A percentile compares a stretch with the other conserved stretches of the same genome.
Conservation (phyloP, 2,797 vertebrate genomes). For the Coregonus sp. region DNA sequence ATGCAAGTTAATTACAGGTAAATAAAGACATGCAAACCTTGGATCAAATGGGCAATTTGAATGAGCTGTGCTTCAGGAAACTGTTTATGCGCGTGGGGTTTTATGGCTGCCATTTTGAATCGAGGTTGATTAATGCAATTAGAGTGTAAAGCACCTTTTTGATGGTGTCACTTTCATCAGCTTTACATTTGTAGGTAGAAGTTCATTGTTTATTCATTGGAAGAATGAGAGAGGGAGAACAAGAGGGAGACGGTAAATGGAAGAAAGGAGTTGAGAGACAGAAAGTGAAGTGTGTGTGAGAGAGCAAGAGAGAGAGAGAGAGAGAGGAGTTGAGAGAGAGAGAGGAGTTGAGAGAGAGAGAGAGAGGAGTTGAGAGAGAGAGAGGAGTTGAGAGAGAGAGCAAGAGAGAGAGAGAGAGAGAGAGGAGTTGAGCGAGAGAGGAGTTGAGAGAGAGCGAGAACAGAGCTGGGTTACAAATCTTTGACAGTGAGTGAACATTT, state of each 20-base stretch:
- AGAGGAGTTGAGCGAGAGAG: neutral
- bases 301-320: neutral
- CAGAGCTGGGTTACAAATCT: neutral
- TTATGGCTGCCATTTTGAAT: conserved; percentile 5
- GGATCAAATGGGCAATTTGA: neutral
- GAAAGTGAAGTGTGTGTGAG: conserved; percentile 2
- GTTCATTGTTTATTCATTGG: neutral
- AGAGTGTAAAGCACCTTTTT: neutral
- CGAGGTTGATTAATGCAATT: neutral
- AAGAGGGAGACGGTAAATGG: neutral
- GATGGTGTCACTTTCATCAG: neutral
- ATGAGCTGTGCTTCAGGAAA: neutral
- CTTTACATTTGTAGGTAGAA: neutral
- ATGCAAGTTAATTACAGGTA: conserved; percentile 5
- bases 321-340: neutral
- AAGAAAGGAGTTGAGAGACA: neutral
- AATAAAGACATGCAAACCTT: neutral
- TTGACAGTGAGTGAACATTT: conserved; percentile 18
- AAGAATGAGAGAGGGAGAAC: neutral
- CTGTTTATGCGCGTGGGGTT: neutral
- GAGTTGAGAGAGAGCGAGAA: neutral
- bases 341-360: neutral
- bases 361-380: neutral
- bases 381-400: neutral
- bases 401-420: neutral